These are phyloP conservation scores for Rhineura floridana DNA, from an alignment of 2,113 vertebrate genomes.

Conservation along the genomic window DNA sequence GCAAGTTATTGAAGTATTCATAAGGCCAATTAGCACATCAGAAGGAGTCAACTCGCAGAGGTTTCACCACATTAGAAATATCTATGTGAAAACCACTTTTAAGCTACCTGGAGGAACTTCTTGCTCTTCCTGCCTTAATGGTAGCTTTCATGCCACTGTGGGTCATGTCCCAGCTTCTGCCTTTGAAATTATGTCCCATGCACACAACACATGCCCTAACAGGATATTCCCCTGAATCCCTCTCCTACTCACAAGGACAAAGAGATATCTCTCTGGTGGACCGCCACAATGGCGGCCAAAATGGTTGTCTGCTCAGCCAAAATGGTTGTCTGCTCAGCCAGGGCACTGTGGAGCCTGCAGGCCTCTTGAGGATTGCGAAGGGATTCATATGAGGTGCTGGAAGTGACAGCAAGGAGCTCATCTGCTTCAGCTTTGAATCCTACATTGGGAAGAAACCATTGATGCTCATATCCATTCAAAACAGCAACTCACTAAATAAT, in stretches of 20 bases:
- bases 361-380: conserved; percentile 77
- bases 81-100: not conserved
- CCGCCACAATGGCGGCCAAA: conserved; percentile 67
- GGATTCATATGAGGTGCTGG: conserved; percentile 75
- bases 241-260: conserved; percentile 76
- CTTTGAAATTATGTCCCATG: not conserved
- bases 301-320: conserved; percentile 81
- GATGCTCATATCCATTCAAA: not conserved
- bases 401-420: conserved; percentile 77
- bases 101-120: not conserved
- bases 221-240: not conserved
- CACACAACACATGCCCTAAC: not conserved
- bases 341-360: conserved; percentile 70
- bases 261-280: conserved; percentile 85
- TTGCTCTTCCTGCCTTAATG: not conserved
- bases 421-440: conserved; percentile 84
- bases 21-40: not conserved
- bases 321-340: conserved; percentile 79
- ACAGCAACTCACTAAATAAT: not conserved
- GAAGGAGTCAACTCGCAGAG: not conserved
- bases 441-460: conserved; percentile 25
- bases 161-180: not conserved
- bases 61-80: not conserved
- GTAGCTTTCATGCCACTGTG: not conserved
- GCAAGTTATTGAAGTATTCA: not conserved